Conservation (phyloP, 2,888 invertebrate species). For the Luperina testacea region DNA sequence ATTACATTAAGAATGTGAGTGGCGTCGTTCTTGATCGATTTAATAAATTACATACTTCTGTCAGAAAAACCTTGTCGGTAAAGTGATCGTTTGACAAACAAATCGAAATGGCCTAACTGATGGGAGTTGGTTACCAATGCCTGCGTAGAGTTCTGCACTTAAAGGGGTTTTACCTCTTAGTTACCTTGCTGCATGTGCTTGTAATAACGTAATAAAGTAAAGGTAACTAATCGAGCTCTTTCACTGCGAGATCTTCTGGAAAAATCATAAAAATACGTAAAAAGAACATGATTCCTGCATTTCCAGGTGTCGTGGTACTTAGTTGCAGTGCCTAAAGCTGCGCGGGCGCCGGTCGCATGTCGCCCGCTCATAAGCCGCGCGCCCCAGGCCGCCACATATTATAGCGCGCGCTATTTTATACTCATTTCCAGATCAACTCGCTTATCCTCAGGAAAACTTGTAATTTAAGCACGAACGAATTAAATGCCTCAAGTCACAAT, state of each 20-base stretch:
- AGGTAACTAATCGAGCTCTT: not conserved
- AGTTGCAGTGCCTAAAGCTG: constrained; percentile 26
- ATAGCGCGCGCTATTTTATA: constrained; percentile 49
- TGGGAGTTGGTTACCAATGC: not conserved
- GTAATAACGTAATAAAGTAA: not conserved
- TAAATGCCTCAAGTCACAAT: constrained; percentile 22
- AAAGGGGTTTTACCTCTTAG: not conserved
- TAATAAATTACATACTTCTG: constrained; percentile 16
- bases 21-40: constrained; percentile 25
- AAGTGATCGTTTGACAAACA: not conserved
- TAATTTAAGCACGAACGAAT: constrained; percentile 28
- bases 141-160: not conserved
- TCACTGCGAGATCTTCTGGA: not conserved
- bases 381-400: constrained; percentile 58
- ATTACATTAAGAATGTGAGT: constrained; percentile 31
- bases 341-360: constrained; percentile 70
- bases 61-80: not conserved
- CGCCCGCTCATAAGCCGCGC: constrained; percentile 60
- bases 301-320: not conserved
- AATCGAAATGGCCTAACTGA: not conserved
- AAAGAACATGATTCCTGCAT: not conserved
- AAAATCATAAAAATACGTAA: not conserved
- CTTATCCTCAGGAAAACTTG: constrained; percentile 25
- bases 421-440: constrained; percentile 50
- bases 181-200: not conserved